phyloP scores from a whole-genome alignment of 23 tunicate species.

The Oikopleura dioica region DNA sequence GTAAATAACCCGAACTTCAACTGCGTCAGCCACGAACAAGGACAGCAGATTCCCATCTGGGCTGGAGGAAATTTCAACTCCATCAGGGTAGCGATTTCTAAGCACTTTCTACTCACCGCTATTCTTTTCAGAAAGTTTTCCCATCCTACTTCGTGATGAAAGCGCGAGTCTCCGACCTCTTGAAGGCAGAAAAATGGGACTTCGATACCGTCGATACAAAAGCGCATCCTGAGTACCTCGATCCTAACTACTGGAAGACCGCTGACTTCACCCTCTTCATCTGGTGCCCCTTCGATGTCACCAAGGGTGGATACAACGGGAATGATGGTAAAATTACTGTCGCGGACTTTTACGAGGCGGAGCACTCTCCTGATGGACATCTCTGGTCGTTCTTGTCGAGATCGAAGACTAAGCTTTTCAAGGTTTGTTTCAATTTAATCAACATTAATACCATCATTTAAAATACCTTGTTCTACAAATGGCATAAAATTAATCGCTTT shows the following conservation, averaged over 20 bases:
- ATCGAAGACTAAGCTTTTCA: background rate
- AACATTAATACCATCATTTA: too few species aligned
- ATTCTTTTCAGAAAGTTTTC: background rate
- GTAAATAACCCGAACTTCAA: background rate
- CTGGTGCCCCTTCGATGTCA: background rate
- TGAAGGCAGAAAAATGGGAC: background rate
- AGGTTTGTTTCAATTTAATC: too few species aligned
- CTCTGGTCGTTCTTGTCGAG: slow-evolving; percentile 2
- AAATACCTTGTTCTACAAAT: too few species aligned
- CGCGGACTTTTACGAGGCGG: background rate
- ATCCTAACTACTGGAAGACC: background rate
- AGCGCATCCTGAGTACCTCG: background rate
- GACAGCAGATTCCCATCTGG: background rate
- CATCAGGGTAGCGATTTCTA: background rate
- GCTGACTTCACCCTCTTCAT: slow-evolving; percentile 8
- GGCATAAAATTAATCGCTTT: too few species aligned
- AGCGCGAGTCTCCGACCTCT: background rate
- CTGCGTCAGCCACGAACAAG: background rate
- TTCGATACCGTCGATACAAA: background rate
- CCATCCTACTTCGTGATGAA: background rate
- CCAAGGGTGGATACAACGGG: background rate
- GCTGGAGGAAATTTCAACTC: slow-evolving; percentile 4
- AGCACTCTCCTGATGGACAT: background rate
- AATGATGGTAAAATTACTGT: background rate
- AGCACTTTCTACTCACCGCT: background rate